Evolutionary conservation across 1,140 invertebrate genomes (phyloP).

Genomic region (Bacillus rossius): DNA sequence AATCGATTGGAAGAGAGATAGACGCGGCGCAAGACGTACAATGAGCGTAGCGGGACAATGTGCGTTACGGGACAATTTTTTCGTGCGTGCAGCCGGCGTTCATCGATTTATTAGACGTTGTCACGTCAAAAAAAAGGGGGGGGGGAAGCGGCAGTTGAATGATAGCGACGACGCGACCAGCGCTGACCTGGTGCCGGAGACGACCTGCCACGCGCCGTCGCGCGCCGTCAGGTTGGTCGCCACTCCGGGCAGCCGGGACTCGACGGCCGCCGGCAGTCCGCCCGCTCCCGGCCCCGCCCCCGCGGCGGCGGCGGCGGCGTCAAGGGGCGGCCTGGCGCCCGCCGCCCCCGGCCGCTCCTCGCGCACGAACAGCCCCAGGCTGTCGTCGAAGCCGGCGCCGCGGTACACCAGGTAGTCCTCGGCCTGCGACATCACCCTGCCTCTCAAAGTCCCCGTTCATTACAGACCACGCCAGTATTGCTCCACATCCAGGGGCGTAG

Average conservation of each 20-base stretch:
- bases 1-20: no score
- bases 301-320: slow-evolving; percentile 28
- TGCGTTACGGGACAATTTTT: no score
- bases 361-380: slow-evolving; percentile 37
- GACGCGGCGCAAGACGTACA: no score
- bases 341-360: slow-evolving; percentile 25
- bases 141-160: no score
- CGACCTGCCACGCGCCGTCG: slow-evolving; percentile 44
- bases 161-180: slow-evolving; percentile 1
- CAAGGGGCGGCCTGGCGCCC: no score
- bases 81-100: no score
- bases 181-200: slow-evolving; percentile 43
- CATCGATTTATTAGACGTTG: no score
- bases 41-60: no score
- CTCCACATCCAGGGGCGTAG: no score
- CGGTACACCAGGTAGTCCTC: slow-evolving; percentile 42
- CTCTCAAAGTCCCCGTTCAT: no score
- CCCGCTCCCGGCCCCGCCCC: slow-evolving; percentile 27
- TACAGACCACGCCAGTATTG: no score
- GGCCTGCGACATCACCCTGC: slow-evolving; percentile 28
- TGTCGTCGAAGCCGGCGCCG: slow-evolving; percentile 42
- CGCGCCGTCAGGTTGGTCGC: slow-evolving; percentile 39
- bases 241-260: slow-evolving; percentile 38
- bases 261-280: slow-evolving; percentile 39
- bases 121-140: no score